These are phyloP conservation scores for Centropus unirufus DNA, from an alignment of 2,113 vertebrate genomes.

Conservation along the genomic window DNA sequence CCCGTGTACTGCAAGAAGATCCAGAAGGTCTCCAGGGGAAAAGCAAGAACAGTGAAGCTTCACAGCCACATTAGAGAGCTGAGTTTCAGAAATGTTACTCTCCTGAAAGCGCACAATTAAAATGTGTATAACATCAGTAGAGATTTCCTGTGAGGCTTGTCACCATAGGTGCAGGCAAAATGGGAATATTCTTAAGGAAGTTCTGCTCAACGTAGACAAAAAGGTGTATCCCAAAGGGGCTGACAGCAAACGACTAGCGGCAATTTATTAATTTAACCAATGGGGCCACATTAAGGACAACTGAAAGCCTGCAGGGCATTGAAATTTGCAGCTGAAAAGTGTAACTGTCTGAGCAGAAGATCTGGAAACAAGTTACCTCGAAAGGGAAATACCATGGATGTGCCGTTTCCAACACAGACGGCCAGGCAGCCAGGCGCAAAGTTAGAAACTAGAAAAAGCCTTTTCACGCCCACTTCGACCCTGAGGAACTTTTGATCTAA, in stretches of 20 bases:
- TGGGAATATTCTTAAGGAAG: not conserved
- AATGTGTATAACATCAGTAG: not conserved
- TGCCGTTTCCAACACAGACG: not conserved
- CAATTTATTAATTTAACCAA: not conserved
- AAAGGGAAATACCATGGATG: not conserved
- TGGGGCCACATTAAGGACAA: not conserved
- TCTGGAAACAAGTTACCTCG: not conserved
- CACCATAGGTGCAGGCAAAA: not conserved
- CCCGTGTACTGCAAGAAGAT: not conserved
- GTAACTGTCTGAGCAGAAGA: not conserved
- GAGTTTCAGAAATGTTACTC: not conserved
- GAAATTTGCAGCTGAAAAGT: not conserved
- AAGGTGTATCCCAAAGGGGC: not conserved
- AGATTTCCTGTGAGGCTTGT: not conserved
- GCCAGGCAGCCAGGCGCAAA: accelerated
- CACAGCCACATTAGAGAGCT: not conserved
- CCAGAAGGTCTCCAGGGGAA: not conserved
- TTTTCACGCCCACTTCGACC: not conserved
- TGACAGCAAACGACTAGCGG: not conserved
- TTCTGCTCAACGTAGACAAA: not conserved
- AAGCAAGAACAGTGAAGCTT: not conserved
- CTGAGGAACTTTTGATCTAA: not conserved
- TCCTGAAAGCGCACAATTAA: not conserved
- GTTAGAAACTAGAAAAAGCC: not conserved
- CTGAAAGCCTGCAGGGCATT: not conserved